Evolutionary conservation across 2,888 invertebrate genomes (phyloP).

Genomic region (Polia nebulosa): DNA sequence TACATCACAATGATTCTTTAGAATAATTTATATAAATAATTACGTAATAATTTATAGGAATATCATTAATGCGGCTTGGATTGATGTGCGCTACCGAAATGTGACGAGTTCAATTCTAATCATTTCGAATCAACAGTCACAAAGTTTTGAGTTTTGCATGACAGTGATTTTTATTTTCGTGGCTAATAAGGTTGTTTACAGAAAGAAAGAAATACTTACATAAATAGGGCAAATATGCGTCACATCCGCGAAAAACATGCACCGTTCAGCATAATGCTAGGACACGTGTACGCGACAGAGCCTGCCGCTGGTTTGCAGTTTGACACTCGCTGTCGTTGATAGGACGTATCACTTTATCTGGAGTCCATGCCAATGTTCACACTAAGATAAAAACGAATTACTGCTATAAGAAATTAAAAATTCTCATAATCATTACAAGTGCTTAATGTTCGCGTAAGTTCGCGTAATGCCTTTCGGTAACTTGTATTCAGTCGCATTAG

Average conservation of each 20-base stretch:
- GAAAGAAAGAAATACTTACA: background rate
- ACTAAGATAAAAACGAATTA: background rate
- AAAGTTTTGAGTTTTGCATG: no score
- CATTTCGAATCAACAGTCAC: no score
- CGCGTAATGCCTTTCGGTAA: slow-evolving; percentile 4
- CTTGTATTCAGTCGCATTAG: slow-evolving; percentile 19
- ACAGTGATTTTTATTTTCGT: background rate
- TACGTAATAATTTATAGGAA: no score
- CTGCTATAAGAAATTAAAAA: slow-evolving; percentile 1
- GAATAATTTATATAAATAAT: no score
- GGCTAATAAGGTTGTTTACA: background rate
- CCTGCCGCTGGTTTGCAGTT: background rate
- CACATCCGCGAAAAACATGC: background rate
- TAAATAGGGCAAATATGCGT: background rate
- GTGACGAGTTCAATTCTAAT: no score
- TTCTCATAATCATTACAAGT: slow-evolving; percentile 8
- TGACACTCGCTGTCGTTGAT: background rate
- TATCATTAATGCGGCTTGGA: no score
- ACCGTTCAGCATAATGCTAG: background rate
- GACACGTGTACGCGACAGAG: background rate
- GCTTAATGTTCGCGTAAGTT: background rate
- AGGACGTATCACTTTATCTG: background rate
- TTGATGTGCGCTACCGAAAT: no score
- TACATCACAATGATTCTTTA: no score
- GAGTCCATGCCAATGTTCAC: background rate